These are phyloP conservation scores for Allygus modestus DNA, from an alignment of 2,888 invertebrate genomes.

Conservation along the genomic window DNA sequence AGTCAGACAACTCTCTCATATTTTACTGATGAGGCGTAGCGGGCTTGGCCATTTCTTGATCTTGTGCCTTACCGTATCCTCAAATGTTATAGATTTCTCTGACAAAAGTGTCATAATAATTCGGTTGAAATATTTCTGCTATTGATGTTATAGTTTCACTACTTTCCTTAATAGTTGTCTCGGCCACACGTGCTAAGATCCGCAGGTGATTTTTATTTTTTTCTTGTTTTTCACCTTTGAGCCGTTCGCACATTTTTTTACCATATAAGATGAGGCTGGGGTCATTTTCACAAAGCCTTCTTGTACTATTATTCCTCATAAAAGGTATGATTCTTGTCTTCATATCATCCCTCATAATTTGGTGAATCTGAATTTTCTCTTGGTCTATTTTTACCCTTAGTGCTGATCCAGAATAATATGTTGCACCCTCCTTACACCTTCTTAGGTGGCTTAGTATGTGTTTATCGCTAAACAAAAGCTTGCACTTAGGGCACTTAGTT, in stretches of 20 bases:
- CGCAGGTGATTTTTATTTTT: not conserved
- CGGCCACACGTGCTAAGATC: not conserved
- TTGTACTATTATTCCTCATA: not conserved
- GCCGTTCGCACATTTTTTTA: not conserved
- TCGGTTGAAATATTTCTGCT: not conserved
- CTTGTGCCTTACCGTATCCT: not conserved
- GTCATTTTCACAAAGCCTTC: not conserved
- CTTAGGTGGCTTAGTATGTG: not conserved
- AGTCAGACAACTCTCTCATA: not conserved
- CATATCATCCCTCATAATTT: not conserved
- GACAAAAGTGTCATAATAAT: not conserved
- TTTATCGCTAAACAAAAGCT: not conserved
- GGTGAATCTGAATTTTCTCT: not conserved
- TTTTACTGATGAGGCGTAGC: too few species aligned
- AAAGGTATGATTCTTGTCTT: not conserved
- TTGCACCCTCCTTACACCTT: not conserved
- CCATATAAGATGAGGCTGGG: not conserved
- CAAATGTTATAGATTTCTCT: not conserved
- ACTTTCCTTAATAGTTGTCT: not conserved
- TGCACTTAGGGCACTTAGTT: not conserved
- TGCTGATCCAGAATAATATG: not conserved
- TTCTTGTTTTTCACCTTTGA: not conserved
- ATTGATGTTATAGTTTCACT: not conserved
- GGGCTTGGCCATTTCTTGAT: too few species aligned
- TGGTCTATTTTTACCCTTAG: not conserved